A percentile compares a stretch with the other conserved stretches of the same genome.
phyloP scores from a whole-genome alignment of 1,140 invertebrate species.

The Drepana arcuata region DNA sequence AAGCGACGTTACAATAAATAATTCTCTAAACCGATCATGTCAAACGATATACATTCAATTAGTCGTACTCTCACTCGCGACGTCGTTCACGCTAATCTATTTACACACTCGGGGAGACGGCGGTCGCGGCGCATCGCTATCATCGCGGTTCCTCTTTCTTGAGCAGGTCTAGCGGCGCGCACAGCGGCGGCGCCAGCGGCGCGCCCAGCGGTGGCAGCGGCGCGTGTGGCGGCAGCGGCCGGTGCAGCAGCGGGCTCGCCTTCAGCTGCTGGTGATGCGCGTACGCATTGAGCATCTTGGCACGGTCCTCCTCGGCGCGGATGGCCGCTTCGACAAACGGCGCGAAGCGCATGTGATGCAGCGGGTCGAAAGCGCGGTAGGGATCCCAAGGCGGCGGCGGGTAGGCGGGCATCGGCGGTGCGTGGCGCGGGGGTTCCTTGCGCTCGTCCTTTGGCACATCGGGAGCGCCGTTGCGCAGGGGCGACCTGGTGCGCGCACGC shows the following conservation, averaged over 20 bases:
- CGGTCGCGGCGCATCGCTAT: constrained; percentile 48
- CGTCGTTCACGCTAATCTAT: constrained; percentile 42
- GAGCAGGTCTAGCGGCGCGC: constrained; percentile 60
- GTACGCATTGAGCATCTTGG: constrained; percentile 81
- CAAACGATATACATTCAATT: constrained; percentile 44
- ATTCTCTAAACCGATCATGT: constrained; percentile 61
- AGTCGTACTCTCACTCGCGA: constrained; percentile 40
- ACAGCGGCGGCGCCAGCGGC: constrained; percentile 43
- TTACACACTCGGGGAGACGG: constrained; percentile 34
- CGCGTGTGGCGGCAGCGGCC: constrained; percentile 29
- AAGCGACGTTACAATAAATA: constrained; percentile 66
- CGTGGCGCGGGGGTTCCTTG: constrained; percentile 66
- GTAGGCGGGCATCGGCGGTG: constrained; percentile 74
- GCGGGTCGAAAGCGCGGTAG: constrained; percentile 75
- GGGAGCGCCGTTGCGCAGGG: constrained; percentile 77
- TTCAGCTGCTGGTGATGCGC: constrained; percentile 70
- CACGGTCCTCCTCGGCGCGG: constrained; percentile 81
- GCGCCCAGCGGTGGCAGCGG: constrained; percentile 39
- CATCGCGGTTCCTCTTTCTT: constrained; percentile 72
- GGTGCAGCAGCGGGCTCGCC: constrained; percentile 53
- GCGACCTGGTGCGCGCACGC: constrained; percentile 77
- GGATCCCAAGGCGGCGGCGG: constrained; percentile 77
- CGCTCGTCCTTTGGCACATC: constrained; percentile 60
- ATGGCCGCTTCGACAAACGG: constrained; percentile 82
- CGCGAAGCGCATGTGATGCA: constrained; percentile 79